Evolutionary conservation across 2,888 invertebrate species (phyloP).

Genomic region (Tipula helvola): DNA sequence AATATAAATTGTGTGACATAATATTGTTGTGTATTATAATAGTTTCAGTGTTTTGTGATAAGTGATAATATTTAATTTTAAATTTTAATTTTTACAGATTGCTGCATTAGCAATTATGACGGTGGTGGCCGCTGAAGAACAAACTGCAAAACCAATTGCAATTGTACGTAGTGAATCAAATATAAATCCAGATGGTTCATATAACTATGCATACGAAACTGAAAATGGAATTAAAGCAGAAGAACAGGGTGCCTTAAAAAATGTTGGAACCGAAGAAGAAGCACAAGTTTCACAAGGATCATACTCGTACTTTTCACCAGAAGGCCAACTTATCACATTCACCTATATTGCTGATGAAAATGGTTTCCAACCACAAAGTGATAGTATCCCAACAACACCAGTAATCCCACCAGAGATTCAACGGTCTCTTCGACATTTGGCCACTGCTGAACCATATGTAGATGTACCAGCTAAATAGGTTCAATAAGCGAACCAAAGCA

Average conservation of each 20-base stretch:
- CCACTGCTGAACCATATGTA: slow-evolving; percentile 42
- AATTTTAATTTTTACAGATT: slow-evolving; percentile 16
- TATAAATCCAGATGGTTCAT: slow-evolving; percentile 54
- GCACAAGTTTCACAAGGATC: slow-evolving; percentile 48
- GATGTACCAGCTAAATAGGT: neutral
- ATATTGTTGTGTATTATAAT: too few relatives aligned
- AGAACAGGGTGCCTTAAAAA: slow-evolving; percentile 45
- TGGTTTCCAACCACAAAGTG: slow-evolving; percentile 48
- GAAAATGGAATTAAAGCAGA: slow-evolving; percentile 45
- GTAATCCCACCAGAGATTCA: slow-evolving; percentile 58
- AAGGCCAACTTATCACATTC: slow-evolving; percentile 46
- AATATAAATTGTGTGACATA: neutral
- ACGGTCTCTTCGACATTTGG: slow-evolving; percentile 50
- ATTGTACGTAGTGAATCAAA: slow-evolving; percentile 55
- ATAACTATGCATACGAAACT: slow-evolving; percentile 41
- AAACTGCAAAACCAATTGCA: slow-evolving; percentile 40
- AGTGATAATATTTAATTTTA: neutral
- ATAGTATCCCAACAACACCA: slow-evolving; percentile 41
- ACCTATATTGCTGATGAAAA: slow-evolving; percentile 57
- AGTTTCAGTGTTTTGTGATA: neutral
- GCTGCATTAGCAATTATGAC: slow-evolving; percentile 18
- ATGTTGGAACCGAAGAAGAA: slow-evolving; percentile 41
- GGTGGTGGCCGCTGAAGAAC: slow-evolving; percentile 23
- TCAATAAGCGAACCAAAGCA: neutral
- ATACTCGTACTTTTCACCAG: slow-evolving; percentile 49